A percentile compares a stretch with the other conserved stretches of the same genome.
Conservation (phyloP, 2,888 invertebrate genomes). For the Pseudococcus jackbeardsleyi region DNA sequence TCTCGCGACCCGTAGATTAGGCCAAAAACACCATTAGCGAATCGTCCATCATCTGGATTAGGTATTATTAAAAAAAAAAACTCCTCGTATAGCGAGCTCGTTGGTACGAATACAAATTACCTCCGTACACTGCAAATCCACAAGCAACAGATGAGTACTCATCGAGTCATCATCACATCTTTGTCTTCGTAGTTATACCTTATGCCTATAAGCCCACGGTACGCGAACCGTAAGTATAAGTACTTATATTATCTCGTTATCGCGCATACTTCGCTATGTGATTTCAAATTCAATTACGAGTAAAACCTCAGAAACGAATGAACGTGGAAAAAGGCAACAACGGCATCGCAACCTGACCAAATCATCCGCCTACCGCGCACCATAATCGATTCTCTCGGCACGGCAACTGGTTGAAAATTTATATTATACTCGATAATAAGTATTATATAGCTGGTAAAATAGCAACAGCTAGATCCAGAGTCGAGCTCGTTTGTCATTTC, state of each 20-base stretch:
- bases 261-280: not conserved
- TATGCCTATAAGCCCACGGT: not conserved
- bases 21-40: constrained; percentile 35
- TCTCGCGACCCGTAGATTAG: not conserved
- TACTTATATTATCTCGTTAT: constrained; percentile 18
- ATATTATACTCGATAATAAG: not conserved
- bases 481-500: constrained; percentile 39
- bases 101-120: constrained; percentile 16
- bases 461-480: not conserved
- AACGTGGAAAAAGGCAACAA: not conserved
- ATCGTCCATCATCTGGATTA: constrained; percentile 22
- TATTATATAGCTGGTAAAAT: not conserved
- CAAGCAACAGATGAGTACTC: not conserved
- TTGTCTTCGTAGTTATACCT: not conserved
- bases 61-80: not conserved
- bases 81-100: not conserved
- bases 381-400: not conserved
- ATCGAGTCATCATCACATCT: constrained; percentile 6
- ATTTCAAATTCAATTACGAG: constrained; percentile 18
- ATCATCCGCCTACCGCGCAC: constrained; percentile 12
- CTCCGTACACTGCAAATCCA: not conserved
- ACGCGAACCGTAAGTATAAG: not conserved
- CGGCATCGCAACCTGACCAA: not conserved
- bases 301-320: constrained; percentile 9
- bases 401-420: constrained; percentile 5